A percentile compares a stretch with the other conserved stretches of the same genome.
phyloP scores from a whole-genome alignment of 1,140 invertebrate genomes.

The Pissodes strobi region DNA sequence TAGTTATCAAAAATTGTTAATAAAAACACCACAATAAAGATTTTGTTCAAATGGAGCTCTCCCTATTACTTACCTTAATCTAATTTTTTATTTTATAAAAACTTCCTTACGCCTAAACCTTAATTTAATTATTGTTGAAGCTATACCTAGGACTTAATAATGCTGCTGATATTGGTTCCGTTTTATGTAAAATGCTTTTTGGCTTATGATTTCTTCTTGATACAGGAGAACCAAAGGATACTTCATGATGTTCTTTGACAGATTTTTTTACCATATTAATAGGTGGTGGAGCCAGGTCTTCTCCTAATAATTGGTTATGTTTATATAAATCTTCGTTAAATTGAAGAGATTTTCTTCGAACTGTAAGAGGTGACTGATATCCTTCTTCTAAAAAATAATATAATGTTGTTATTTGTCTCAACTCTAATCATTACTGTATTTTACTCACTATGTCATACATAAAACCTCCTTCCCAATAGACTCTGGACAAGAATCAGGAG shows the following conservation, averaged over 20 bases:
- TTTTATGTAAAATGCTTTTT: slow-evolving; percentile 33
- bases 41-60: too few species aligned
- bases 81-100: too few species aligned
- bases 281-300: background rate
- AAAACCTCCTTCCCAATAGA: too few species aligned
- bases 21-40: too few species aligned
- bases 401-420: too few species aligned
- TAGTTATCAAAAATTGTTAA: too few species aligned
- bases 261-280: slow-evolving; percentile 8
- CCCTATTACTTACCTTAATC: too few species aligned
- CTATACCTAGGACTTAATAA: slow-evolving; percentile 49
- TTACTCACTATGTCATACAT: too few species aligned
- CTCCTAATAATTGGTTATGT: background rate
- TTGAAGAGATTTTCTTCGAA: background rate
- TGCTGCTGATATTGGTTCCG: slow-evolving; percentile 7
- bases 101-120: too few species aligned
- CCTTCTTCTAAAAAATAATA: slow-evolving; percentile 13
- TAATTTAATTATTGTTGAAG: too few species aligned
- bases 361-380: slow-evolving; percentile 2
- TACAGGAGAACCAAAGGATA: background rate
- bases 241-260: slow-evolving; percentile 4
- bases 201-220: slow-evolving; percentile 9
- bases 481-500: too few species aligned
- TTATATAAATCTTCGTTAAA: slow-evolving; percentile 13
- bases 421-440: too few species aligned